phyloP scores from a whole-genome alignment of 2,888 invertebrate genomes.

The Sesamia inferens region DNA sequence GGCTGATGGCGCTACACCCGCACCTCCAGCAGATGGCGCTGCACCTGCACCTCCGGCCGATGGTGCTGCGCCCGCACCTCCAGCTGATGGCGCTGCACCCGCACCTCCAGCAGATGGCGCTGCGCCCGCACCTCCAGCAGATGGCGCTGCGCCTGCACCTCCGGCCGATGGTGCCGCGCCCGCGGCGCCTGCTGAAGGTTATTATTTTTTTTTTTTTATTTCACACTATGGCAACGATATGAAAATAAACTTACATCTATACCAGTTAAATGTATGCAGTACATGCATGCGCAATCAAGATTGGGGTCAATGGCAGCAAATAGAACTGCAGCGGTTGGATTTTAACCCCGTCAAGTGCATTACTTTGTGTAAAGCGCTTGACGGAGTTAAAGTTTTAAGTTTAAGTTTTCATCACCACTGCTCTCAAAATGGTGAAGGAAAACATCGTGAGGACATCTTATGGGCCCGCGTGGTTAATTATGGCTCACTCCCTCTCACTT shows the following conservation, averaged over 20 bases:
- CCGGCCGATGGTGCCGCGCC: conserved; percentile 35
- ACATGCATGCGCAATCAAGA: not conserved
- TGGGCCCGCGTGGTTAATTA: too few relatives aligned
- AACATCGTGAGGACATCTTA: too few relatives aligned
- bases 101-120: conserved; percentile 41
- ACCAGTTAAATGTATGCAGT: not conserved
- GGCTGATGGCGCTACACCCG: conserved; percentile 61
- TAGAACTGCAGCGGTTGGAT: too few relatives aligned
- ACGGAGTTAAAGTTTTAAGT: too few relatives aligned
- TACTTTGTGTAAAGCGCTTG: too few relatives aligned
- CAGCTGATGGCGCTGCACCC: conserved; percentile 64
- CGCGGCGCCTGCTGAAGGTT: conserved; percentile 72
- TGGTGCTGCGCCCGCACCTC: conserved; percentile 49
- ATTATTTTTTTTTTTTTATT: conserved; percentile 3
- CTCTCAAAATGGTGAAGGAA: too few relatives aligned
- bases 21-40: conserved; percentile 58
- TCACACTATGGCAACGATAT: not conserved
- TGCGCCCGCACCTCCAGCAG: conserved; percentile 67
- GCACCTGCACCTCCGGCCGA: conserved; percentile 68
- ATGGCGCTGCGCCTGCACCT: conserved; percentile 59
- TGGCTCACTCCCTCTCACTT: too few relatives aligned
- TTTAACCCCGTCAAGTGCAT: too few relatives aligned
- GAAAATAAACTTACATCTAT: not conserved
- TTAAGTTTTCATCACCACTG: too few relatives aligned
- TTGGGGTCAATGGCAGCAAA: not conserved